These are phyloP conservation scores for Caerostris extrusa DNA, from an alignment of 1,140 invertebrate species.

Conservation along the genomic window DNA sequence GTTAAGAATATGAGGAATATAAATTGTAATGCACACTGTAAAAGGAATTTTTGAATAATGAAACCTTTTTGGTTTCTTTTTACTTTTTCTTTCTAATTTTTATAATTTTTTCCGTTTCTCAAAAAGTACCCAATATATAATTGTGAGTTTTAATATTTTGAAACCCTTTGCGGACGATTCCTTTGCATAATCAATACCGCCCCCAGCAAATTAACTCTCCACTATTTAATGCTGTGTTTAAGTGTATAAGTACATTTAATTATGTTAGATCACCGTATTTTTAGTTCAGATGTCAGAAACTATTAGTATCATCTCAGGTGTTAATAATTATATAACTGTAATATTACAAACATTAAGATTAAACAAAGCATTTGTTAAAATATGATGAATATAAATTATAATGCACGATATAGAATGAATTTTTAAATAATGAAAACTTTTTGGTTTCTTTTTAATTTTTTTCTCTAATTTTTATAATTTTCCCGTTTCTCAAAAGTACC, in stretches of 20 bases:
- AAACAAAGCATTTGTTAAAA: too few species aligned
- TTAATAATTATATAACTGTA: neutral
- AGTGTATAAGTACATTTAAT: neutral
- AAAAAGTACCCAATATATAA: slow-evolving; percentile 23
- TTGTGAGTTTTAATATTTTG: neutral
- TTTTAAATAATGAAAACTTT: too few species aligned
- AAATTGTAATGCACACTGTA: too few species aligned
- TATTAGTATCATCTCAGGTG: neutral
- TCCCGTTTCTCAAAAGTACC: neutral
- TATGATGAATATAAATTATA: too few species aligned
- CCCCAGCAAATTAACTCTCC: neutral
- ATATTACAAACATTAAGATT: too few species aligned
- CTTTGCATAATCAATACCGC: slow-evolving; percentile 14
- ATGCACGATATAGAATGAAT: too few species aligned
- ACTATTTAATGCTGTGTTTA: slow-evolving; percentile 4
- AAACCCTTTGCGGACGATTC: neutral
- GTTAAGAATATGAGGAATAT: too few species aligned
- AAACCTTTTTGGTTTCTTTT: too few species aligned
- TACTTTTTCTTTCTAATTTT: too few species aligned
- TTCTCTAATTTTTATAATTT: neutral
- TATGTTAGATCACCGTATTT: neutral
- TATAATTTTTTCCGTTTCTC: neutral
- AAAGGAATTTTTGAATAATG: too few species aligned
- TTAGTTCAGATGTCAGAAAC: slow-evolving; percentile 3
- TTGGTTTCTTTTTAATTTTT: too few species aligned